Conservation (phyloP, 1,140 invertebrate genomes). For the Pseudomyrmex flavicornis region DNA sequence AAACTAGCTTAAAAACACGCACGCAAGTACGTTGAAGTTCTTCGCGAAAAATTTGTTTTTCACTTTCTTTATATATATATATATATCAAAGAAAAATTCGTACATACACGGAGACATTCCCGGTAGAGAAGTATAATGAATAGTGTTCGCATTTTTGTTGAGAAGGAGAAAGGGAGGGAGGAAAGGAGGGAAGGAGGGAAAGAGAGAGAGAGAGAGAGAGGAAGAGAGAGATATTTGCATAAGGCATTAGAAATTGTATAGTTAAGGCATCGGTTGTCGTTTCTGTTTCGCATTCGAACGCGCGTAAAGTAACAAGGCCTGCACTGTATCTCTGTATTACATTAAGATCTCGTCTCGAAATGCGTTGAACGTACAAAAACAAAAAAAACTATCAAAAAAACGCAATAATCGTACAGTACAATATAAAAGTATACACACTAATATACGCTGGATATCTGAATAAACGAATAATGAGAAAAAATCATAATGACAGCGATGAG, state of each 20-base stretch:
- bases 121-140: conserved; percentile 23
- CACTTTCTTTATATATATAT: too few relatives aligned
- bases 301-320: conserved; percentile 58
- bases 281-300: conserved; percentile 46
- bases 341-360: conserved; percentile 22
- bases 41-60: conserved; percentile 5
- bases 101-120: neutral
- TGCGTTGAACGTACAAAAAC: neutral
- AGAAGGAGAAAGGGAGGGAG: too few relatives aligned
- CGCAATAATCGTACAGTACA: conserved; percentile 15
- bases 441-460: neutral
- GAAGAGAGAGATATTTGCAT: neutral
- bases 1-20: conserved; percentile 4
- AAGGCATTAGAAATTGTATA: conserved; percentile 58
- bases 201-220: too few relatives aligned
- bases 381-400: neutral
- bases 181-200: too few relatives aligned
- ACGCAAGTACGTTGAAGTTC: conserved; percentile 24
- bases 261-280: conserved; percentile 59
- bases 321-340: conserved; percentile 26
- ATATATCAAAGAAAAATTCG: too few relatives aligned
- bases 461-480: conserved; percentile 16
- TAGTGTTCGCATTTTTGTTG: conserved; percentile 40
- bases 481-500: conserved; percentile 2
- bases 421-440: conserved; percentile 14